phyloP scores from a whole-genome alignment of 2,797 vertebrate species.

The Gymnoscopelus braueri region DNA sequence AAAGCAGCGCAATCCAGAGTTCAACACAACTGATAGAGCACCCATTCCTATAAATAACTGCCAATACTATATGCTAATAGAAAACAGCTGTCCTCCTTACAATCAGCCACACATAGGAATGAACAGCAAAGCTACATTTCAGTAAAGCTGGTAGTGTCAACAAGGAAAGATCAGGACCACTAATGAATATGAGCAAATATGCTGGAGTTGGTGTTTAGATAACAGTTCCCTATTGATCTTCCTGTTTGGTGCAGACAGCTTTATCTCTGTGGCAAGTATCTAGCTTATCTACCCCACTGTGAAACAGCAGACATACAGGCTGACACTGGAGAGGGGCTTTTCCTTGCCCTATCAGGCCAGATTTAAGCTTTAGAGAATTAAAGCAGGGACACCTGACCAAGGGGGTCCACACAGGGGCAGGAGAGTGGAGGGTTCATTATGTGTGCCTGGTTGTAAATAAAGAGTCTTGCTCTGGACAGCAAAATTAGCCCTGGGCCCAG shows the following conservation, averaged over 20 bases:
- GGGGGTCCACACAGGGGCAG: constrained; percentile 35
- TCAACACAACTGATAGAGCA: constrained; percentile 22
- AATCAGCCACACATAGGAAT: constrained; percentile 41
- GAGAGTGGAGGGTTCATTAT: constrained; percentile 22
- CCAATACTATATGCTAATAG: constrained; percentile 34
- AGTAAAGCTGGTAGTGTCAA: constrained; percentile 62
- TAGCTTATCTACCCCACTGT: constrained; percentile 50
- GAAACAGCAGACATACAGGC: constrained; percentile 40
- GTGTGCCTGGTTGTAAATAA: neutral
- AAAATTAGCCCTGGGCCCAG: constrained; percentile 57
- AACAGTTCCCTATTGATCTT: constrained; percentile 59
- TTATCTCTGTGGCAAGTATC: constrained; percentile 65
- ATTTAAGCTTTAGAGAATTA: constrained; percentile 49
- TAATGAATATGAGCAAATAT: constrained; percentile 55
- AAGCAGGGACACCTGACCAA: constrained; percentile 46
- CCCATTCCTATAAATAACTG: constrained; percentile 42
- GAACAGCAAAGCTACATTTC: constrained; percentile 47
- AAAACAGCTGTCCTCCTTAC: constrained; percentile 52
- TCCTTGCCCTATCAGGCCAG: constrained; percentile 24
- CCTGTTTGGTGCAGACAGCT: constrained; percentile 65
- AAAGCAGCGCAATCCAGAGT: neutral
- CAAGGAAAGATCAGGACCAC: constrained; percentile 62
- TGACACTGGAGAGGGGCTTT: constrained; percentile 15
- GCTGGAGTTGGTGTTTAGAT: constrained; percentile 56
- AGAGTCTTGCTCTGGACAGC: constrained; percentile 33